These are phyloP conservation scores for Eurois occulta DNA, from an alignment of 2,888 invertebrate species.

Conservation along the genomic window DNA sequence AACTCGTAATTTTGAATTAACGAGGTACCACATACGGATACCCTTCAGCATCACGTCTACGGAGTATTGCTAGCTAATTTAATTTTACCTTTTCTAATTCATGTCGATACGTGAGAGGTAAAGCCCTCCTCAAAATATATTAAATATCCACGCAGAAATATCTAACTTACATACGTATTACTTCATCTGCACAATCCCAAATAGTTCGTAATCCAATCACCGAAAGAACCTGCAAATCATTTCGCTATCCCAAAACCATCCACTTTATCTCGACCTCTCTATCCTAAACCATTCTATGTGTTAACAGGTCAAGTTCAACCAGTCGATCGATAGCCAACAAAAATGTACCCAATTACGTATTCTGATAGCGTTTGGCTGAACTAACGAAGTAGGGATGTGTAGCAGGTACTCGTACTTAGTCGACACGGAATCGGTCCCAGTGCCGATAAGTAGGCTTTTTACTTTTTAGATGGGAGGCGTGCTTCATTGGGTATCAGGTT, in stretches of 20 bases:
- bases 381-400: conserved; percentile 62
- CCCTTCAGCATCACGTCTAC: neutral
- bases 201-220: conserved; percentile 51
- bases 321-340: conserved; percentile 43
- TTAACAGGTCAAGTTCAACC: conserved; percentile 24
- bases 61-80: neutral
- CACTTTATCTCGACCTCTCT: conserved; percentile 1
- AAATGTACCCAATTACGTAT: conserved; percentile 63
- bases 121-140: neutral
- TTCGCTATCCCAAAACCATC: conserved; percentile 18
- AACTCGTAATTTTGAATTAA: neutral
- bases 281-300: neutral
- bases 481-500: conserved; percentile 6
- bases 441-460: conserved; percentile 47
- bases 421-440: conserved; percentile 39
- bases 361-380: conserved; percentile 51
- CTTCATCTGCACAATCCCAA: conserved; percentile 29
- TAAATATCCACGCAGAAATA: neutral
- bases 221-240: conserved; percentile 57
- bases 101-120: neutral
- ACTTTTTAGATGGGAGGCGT: conserved; percentile 21
- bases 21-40: neutral
- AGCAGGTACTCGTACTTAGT: conserved; percentile 50
- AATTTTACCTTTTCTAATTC: neutral
- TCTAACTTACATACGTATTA: conserved; percentile 6